Evolutionary conservation across 2,888 invertebrate genomes (phyloP).

Genomic region (Xestia sexstrigata): DNA sequence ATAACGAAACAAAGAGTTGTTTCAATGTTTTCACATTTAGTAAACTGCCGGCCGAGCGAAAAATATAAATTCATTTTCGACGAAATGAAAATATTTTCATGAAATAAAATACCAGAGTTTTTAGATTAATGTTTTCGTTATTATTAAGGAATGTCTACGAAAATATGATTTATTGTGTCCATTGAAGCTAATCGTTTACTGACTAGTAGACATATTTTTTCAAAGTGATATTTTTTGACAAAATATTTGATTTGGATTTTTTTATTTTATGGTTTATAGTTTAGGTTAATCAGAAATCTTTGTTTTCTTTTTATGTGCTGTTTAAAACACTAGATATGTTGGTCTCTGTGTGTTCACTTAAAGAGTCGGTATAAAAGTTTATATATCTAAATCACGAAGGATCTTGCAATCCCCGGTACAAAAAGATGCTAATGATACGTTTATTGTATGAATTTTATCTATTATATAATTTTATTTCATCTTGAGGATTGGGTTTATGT

Average conservation of each 20-base stretch:
- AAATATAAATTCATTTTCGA: constrained; percentile 43
- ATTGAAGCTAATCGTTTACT: constrained; percentile 24
- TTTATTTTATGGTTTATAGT: neutral
- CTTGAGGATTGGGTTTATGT: constrained; percentile 6
- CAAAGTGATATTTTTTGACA: neutral
- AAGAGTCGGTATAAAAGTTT: neutral
- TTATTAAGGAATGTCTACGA: constrained; percentile 10
- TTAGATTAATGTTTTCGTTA: constrained; percentile 24
- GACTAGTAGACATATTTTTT: constrained; percentile 1
- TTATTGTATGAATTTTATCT: constrained; percentile 24
- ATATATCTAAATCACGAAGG: neutral
- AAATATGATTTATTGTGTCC: constrained; percentile 15
- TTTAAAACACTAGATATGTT: neutral
- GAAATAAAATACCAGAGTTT: constrained; percentile 12
- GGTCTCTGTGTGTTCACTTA: neutral
- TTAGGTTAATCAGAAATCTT: neutral
- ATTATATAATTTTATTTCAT: no score
- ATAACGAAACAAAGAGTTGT: neutral
- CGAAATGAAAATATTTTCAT: constrained; percentile 20
- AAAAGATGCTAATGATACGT: constrained; percentile 11
- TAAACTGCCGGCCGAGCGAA: constrained; percentile 14
- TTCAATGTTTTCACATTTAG: constrained; percentile 12
- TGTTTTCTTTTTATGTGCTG: neutral
- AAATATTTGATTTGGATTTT: neutral
- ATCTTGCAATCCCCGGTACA: neutral